phyloP scores from a whole-genome alignment of 2,888 invertebrate genomes.

The Caenorhabditis macrosperma region DNA sequence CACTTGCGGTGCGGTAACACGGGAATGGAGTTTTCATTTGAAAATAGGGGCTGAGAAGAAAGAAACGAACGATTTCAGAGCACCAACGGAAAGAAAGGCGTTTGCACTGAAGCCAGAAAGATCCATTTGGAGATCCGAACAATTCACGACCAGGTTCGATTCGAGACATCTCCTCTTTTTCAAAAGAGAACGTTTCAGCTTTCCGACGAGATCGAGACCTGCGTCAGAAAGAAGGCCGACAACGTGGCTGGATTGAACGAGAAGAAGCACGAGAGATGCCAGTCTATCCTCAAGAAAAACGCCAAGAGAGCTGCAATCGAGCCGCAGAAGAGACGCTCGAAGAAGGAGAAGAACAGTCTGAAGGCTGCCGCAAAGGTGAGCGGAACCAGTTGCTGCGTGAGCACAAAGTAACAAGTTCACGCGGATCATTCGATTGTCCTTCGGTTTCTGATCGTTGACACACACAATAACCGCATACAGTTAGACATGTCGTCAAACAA shows the following conservation, averaged over 20 bases:
- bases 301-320: constrained; percentile 56
- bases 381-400: neutral
- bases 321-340: constrained; percentile 54
- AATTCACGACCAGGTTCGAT: constrained; percentile 55
- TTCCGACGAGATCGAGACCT: constrained; percentile 54
- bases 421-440: neutral
- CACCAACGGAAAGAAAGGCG: constrained; percentile 58
- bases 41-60: no score
- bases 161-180: neutral
- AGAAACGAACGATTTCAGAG: constrained; percentile 47
- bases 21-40: constrained; percentile 1
- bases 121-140: constrained; percentile 54
- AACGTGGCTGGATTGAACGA: constrained; percentile 38
- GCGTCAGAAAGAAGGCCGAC: constrained; percentile 48
- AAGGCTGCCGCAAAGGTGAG: constrained; percentile 55
- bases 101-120: constrained; percentile 58
- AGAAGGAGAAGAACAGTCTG: constrained; percentile 61
- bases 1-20: constrained; percentile 45
- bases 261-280: constrained; percentile 58
- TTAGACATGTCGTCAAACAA: constrained; percentile 9
- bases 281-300: constrained; percentile 58
- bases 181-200: constrained; percentile 35
- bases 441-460: constrained; percentile 23
- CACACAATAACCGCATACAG: constrained; percentile 33
- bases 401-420: neutral